These are phyloP conservation scores for Maccullochella peelii DNA, from an alignment of 2,113 vertebrate species.

Conservation along the genomic window DNA sequence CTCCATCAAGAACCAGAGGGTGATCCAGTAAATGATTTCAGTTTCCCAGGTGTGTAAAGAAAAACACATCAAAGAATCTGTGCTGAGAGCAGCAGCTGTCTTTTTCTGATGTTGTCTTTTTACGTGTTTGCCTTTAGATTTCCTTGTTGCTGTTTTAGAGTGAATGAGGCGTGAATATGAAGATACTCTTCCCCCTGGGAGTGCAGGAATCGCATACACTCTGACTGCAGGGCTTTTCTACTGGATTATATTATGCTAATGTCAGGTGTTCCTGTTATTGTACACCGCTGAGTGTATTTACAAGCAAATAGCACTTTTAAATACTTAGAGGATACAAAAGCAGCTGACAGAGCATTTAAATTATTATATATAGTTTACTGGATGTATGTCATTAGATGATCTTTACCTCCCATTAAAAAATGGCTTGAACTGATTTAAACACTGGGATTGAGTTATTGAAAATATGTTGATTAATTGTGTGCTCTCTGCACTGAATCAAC, in stretches of 20 bases:
- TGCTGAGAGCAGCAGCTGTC: background rate
- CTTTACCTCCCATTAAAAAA: background rate
- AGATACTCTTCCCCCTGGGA: conserved; percentile 26
- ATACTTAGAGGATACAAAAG: background rate
- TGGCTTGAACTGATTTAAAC: background rate
- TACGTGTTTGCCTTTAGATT: conserved; percentile 7
- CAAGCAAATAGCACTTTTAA: background rate
- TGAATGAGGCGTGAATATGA: conserved; percentile 60
- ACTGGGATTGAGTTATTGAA: background rate
- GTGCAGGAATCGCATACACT: background rate
- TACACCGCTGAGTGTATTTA: background rate
- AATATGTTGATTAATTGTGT: background rate
- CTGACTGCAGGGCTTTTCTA: conserved; percentile 35
- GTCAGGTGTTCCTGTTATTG: conserved; percentile 10
- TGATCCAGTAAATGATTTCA: background rate
- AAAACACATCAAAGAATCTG: conserved; percentile 1
- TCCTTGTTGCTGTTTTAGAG: conserved; percentile 11
- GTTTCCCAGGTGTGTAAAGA: background rate
- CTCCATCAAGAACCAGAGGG: background rate
- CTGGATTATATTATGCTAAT: conserved; percentile 24
- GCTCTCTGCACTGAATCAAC: background rate
- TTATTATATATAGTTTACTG: background rate
- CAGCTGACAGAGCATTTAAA: background rate
- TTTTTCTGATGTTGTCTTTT: background rate
- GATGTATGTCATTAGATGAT: background rate